These are phyloP conservation scores for Brassicogethes aeneus DNA, from an alignment of 2,888 invertebrate species.

Conservation along the genomic window DNA sequence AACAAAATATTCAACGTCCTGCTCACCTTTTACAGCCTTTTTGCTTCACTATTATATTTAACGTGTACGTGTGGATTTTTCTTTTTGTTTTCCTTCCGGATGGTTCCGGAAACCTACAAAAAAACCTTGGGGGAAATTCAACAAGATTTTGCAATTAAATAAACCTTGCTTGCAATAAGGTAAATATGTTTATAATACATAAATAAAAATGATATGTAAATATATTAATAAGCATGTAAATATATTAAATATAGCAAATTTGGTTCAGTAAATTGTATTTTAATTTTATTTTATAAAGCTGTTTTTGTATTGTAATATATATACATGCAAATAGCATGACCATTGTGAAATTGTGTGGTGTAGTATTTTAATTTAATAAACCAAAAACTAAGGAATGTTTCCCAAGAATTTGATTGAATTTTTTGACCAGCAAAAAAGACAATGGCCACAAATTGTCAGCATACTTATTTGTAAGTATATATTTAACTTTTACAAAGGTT, in stretches of 20 bases:
- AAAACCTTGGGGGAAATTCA: conserved; percentile 33
- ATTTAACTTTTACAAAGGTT: too few relatives aligned
- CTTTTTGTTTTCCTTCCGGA: conserved; percentile 23
- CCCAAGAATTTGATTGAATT: background rate
- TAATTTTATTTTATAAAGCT: too few relatives aligned
- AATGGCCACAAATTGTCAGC: background rate
- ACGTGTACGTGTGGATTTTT: conserved; percentile 21
- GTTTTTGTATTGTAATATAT: too few relatives aligned
- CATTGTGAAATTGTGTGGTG: too few relatives aligned
- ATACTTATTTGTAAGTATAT: background rate
- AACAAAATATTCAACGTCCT: conserved; percentile 30
- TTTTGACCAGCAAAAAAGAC: background rate
- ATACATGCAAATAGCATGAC: too few relatives aligned
- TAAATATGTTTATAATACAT: too few relatives aligned
- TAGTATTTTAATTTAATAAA: too few relatives aligned
- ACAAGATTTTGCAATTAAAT: conserved; percentile 21
- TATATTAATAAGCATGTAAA: too few relatives aligned
- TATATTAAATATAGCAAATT: too few relatives aligned
- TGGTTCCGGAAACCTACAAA: conserved; percentile 33
- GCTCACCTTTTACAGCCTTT: conserved; percentile 25
- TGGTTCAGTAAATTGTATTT: too few relatives aligned
- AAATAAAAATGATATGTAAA: too few relatives aligned
- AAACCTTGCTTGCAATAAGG: too few relatives aligned
- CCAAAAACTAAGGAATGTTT: background rate
- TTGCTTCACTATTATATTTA: conserved; percentile 29